Percentiles rank a stretch among this genome's conserved stretches.
Conservation (phyloP, 2,113 vertebrate species). For the Murina feae region DNA sequence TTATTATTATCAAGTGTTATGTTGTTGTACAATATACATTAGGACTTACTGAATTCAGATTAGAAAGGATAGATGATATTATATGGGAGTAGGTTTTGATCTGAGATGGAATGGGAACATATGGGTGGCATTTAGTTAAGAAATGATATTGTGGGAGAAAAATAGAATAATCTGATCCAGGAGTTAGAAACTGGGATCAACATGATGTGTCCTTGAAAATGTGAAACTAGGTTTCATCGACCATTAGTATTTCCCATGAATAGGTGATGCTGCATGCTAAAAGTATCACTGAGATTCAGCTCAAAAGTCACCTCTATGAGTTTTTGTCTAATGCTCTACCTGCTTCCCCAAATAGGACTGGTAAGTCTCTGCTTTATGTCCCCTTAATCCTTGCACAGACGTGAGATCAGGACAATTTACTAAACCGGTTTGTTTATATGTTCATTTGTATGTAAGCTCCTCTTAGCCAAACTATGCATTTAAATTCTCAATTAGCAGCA, state of each 20-base stretch:
- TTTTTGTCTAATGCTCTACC: background rate
- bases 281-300: background rate
- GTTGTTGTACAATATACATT: background rate
- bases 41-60: background rate
- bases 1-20: background rate
- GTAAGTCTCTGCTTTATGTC: background rate
- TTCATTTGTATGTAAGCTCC: background rate
- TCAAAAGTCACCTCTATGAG: background rate
- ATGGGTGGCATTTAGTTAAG: background rate
- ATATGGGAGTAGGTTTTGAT: background rate
- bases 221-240: background rate
- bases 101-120: background rate
- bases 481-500: background rate
- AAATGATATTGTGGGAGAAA: background rate
- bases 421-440: background rate
- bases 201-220: background rate
- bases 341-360: background rate
- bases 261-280: fast-evolving
- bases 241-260: background rate
- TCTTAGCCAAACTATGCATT: background rate
- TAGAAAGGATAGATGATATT: background rate
- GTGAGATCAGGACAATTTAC: background rate
- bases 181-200: background rate
- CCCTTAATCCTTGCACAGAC: background rate
- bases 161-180: background rate